A percentile compares a stretch with the other conserved stretches of the same genome.
Evolutionary conservation across 2,888 invertebrate genomes (phyloP).

Genomic region (Parthenolecanium corni): DNA sequence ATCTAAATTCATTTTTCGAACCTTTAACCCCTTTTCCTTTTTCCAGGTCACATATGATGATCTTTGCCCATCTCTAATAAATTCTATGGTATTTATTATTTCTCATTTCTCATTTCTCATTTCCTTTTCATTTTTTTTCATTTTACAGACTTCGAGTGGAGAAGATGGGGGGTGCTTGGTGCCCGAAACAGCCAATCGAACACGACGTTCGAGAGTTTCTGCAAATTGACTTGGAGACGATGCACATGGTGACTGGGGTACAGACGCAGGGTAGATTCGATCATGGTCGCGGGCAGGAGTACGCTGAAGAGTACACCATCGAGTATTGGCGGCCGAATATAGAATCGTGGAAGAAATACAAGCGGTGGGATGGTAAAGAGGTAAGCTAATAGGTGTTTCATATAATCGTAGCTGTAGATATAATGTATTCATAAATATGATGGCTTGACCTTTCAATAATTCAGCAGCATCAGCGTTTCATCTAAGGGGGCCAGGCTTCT

Average conservation of each 20-base stretch:
- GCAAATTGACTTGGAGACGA: slow-evolving; percentile 49
- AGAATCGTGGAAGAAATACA: slow-evolving; percentile 51
- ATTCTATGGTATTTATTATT: background rate
- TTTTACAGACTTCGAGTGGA: slow-evolving; percentile 54
- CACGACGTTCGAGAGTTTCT: slow-evolving; percentile 54
- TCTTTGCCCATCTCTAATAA: too few species aligned
- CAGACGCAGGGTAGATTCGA: slow-evolving; percentile 69
- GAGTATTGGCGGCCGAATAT: slow-evolving; percentile 56
- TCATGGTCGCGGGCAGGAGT: slow-evolving; percentile 62
- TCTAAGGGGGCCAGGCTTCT: too few species aligned
- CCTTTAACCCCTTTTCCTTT: too few species aligned
- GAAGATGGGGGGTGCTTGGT: slow-evolving; percentile 64
- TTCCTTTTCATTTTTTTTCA: background rate
- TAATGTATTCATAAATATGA: too few species aligned
- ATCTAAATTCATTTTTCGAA: too few species aligned
- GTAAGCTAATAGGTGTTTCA: slow-evolving; percentile 41
- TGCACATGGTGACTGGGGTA: slow-evolving; percentile 55
- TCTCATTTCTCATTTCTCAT: background rate
- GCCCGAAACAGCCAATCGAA: slow-evolving; percentile 56
- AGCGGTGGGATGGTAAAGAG: slow-evolving; percentile 53
- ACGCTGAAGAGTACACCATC: slow-evolving; percentile 55
- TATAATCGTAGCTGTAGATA: too few species aligned
- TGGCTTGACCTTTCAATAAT: too few species aligned
- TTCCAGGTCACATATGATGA: too few species aligned
- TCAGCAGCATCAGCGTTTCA: too few species aligned